phyloP scores from a whole-genome alignment of 1,140 invertebrate genomes.

The Drosophila trapezifrons region DNA sequence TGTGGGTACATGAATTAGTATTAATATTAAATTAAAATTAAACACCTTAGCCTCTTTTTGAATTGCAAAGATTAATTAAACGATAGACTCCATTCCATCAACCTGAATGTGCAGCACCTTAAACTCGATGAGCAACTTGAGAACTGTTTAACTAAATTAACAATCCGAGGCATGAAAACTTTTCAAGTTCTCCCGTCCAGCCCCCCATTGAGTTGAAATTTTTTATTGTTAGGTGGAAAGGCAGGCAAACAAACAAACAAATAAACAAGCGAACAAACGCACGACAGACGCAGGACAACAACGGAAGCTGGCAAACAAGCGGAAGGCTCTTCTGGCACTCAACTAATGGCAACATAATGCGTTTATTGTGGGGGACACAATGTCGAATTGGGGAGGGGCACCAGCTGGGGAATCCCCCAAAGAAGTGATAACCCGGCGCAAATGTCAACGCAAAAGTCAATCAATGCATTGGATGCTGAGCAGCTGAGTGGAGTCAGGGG shows the following conservation, averaged over 20 bases:
- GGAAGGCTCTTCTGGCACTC: slow-evolving; percentile 80
- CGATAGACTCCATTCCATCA: slow-evolving; percentile 27
- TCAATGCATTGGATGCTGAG: slow-evolving; percentile 57
- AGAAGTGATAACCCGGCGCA: slow-evolving; percentile 72
- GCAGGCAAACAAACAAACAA: slow-evolving; percentile 28
- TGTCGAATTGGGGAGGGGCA: slow-evolving; percentile 6
- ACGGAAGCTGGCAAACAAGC: slow-evolving; percentile 80
- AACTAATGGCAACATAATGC: slow-evolving; percentile 82
- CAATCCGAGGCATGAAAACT: slow-evolving; percentile 74
- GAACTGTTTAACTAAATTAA: slow-evolving; percentile 77
- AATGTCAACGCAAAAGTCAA: slow-evolving; percentile 82
- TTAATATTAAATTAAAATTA: too few relatives aligned
- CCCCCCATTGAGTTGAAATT: slow-evolving; percentile 47
- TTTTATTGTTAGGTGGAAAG: slow-evolving; percentile 68
- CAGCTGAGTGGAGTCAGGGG: slow-evolving; percentile 6
- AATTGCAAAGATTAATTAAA: slow-evolving; percentile 25
- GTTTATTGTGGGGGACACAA: slow-evolving; percentile 76
- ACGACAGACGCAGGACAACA: slow-evolving; percentile 48
- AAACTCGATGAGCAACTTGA: slow-evolving; percentile 31
- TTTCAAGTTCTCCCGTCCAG: slow-evolving; percentile 34
- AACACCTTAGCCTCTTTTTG: background rate
- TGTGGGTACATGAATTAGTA: too few relatives aligned
- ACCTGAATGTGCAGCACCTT: slow-evolving; percentile 13
- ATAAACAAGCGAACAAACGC: slow-evolving; percentile 37
- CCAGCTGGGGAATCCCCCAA: slow-evolving; percentile 44